These are phyloP conservation scores for Bubo blakistoni DNA, from an alignment of 2,113 vertebrate species.

Conservation along the genomic window DNA sequence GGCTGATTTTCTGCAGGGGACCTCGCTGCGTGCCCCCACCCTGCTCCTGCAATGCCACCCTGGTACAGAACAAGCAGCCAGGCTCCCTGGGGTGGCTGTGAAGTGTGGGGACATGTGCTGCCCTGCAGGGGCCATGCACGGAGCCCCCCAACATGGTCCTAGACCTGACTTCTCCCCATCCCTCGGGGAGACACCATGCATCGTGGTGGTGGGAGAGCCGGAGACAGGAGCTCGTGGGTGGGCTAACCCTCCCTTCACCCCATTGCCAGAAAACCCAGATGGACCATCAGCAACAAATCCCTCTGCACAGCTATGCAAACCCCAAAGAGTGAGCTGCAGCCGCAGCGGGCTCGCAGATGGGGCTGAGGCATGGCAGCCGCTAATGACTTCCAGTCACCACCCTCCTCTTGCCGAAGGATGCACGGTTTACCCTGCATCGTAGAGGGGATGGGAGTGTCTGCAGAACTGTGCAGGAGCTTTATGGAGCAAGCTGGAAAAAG, in stretches of 20 bases:
- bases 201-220: not conserved
- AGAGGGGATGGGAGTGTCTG: not conserved
- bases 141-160: not conserved
- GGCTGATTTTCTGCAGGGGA: not conserved
- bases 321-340: accelerated
- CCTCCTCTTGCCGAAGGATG: not conserved
- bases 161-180: not conserved
- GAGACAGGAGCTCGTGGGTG: not conserved
- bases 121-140: not conserved
- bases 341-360: accelerated
- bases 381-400: not conserved
- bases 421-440: accelerated
- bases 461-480: not conserved
- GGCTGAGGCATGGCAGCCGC: not conserved
- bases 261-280: not conserved
- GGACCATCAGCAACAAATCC: not conserved
- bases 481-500: not conserved
- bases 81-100: not conserved
- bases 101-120: accelerated
- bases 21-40: not conserved
- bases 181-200: not conserved
- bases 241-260: not conserved
- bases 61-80: accelerated
- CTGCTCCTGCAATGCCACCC: not conserved
- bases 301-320: accelerated